A percentile compares a stretch with the other conserved stretches of the same genome.
These are phyloP conservation scores for Formicarius rufipectus DNA, from an alignment of 2,113 vertebrate species.

Conservation along the genomic window DNA sequence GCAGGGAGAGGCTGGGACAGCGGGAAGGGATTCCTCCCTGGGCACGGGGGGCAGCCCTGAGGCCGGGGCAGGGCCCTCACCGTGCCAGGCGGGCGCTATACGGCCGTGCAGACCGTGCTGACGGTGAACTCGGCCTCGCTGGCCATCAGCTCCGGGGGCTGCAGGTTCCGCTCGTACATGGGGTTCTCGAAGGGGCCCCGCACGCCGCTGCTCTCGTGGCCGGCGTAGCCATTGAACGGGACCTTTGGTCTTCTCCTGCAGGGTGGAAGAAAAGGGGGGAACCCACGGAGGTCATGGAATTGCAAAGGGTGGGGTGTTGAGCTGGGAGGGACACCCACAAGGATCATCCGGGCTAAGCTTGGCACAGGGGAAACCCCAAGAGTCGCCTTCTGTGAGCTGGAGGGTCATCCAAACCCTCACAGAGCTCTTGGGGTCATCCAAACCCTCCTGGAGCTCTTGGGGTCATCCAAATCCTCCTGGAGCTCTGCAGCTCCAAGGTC, in stretches of 20 bases:
- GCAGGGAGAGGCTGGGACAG: no score
- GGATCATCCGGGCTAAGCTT: neutral
- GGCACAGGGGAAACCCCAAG: neutral
- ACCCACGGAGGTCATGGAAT: neutral
- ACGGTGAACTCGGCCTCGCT: slow-evolving; percentile 95
- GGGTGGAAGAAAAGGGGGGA: neutral
- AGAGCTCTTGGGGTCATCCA: no score
- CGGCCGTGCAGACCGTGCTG: slow-evolving; percentile 98
- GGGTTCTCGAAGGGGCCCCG: slow-evolving; percentile 96
- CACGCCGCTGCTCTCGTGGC: slow-evolving; percentile 95
- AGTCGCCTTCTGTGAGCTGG: neutral
- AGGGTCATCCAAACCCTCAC: neutral
- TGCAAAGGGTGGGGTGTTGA: no score
- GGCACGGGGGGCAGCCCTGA: no score
- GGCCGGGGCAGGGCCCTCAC: no score
- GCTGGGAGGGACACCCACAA: neutral
- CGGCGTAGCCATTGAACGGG: slow-evolving; percentile 94
- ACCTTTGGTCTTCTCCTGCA: slow-evolving; percentile 96
- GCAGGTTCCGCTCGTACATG: slow-evolving; percentile 98
- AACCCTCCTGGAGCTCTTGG: no score
- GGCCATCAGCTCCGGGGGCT: slow-evolving; percentile 92
- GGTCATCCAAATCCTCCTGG: no score
- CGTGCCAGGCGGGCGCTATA: slow-evolving; percentile 77
- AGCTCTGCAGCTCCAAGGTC: no score
- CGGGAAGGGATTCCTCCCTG: no score